Conservation (phyloP, 2,888 invertebrate species). For the Drosophila robusta region DNA sequence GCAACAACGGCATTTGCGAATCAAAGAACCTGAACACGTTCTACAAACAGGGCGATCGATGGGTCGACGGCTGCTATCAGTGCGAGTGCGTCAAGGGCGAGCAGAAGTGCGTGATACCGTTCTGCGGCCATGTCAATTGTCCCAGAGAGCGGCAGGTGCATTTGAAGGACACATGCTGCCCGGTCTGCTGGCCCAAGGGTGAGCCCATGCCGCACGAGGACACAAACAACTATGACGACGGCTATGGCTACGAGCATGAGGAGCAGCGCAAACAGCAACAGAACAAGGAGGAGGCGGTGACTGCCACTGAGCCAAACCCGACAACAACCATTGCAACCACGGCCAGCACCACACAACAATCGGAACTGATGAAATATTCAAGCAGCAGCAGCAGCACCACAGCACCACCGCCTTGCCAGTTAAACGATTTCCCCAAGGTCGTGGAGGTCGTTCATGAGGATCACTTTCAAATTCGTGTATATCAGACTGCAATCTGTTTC, state of each 20-base stretch:
- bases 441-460: constrained; percentile 71
- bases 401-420: constrained; percentile 29
- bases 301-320: constrained; percentile 1
- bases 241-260: constrained; percentile 57
- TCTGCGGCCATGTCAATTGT: constrained; percentile 81
- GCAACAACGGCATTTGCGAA: constrained; percentile 73
- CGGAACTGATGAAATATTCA: constrained; percentile 4
- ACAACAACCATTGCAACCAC: constrained; percentile 1
- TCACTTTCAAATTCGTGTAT: constrained; percentile 11
- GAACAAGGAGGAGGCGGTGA: constrained; percentile 9
- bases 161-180: constrained; percentile 82
- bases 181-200: constrained; percentile 83
- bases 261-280: constrained; percentile 18
- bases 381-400: constrained; percentile 3
- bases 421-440: constrained; percentile 71
- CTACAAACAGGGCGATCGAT: constrained; percentile 81
- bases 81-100: constrained; percentile 83
- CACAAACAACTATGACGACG: constrained; percentile 56
- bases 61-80: constrained; percentile 83
- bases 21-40: constrained; percentile 77
- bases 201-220: constrained; percentile 74
- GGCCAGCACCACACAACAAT: constrained; percentile 15
- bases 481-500: constrained; percentile 29
- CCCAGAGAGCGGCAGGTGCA: constrained; percentile 77
- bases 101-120: constrained; percentile 78